These are phyloP conservation scores for Pangasius mekongensis DNA, from an alignment of 2,797 vertebrate genomes.

Conservation along the genomic window DNA sequence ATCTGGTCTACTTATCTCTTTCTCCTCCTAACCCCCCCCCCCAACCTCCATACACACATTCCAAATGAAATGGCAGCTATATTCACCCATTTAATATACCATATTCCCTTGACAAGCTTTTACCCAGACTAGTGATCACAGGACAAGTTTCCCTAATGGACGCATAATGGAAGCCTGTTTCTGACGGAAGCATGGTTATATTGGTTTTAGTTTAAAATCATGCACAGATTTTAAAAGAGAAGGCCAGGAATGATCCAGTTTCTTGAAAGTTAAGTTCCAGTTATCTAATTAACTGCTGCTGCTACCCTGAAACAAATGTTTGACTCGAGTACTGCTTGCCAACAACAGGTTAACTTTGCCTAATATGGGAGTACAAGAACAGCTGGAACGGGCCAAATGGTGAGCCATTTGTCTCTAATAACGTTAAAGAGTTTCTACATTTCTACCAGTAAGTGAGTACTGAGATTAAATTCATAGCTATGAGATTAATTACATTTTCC, in stretches of 20 bases:
- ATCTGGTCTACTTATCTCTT: background rate
- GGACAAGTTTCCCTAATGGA: slow-evolving; percentile 24
- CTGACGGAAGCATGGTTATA: background rate
- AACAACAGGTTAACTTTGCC: background rate
- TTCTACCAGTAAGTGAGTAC: background rate
- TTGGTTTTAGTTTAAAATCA: background rate
- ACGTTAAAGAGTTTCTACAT: background rate
- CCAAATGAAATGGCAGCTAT: slow-evolving; percentile 12
- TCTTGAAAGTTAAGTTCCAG: background rate
- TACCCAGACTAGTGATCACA: slow-evolving; percentile 54
- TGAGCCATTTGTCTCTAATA: background rate
- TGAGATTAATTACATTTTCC: background rate
- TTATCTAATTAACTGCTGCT: background rate
- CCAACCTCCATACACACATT: background rate
- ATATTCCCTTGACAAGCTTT: slow-evolving; percentile 47
- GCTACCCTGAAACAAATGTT: background rate
- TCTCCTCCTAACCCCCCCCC: background rate
- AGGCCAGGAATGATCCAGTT: background rate
- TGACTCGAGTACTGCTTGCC: background rate
- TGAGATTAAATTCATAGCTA: background rate
- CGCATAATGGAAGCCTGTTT: background rate
- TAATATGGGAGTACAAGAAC: background rate
- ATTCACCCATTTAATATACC: slow-evolving; percentile 44
- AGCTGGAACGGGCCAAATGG: background rate
- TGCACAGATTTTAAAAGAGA: background rate